Evolutionary conservation across 2,113 vertebrate genomes (phyloP).

Genomic region (Syngnathus typhle): DNA sequence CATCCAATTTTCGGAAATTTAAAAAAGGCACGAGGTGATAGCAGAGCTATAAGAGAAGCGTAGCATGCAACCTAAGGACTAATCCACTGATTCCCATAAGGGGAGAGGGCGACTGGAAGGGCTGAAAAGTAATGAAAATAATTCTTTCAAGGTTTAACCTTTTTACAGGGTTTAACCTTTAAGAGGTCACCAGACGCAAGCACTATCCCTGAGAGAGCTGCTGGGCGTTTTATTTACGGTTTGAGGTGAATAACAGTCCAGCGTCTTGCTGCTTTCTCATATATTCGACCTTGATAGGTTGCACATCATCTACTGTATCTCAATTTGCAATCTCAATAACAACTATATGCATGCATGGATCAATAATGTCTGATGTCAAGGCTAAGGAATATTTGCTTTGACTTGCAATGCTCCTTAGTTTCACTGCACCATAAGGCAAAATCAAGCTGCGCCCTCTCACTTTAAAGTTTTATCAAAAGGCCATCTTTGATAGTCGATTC

Average conservation of each 20-base stretch:
- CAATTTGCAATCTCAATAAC: no score
- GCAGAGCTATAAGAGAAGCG: conserved; percentile 27
- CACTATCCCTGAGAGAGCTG: conserved; percentile 50
- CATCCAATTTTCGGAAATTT: neutral
- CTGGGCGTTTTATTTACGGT: conserved; percentile 58
- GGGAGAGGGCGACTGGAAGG: conserved; percentile 42
- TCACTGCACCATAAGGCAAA: conserved; percentile 49
- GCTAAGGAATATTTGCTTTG: neutral
- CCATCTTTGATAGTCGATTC: conserved; percentile 55
- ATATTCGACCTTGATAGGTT: conserved; percentile 43
- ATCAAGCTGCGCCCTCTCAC: conserved; percentile 51
- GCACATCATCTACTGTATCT: no score
- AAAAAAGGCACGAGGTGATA: conserved; percentile 28
- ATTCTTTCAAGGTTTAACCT: conserved; percentile 57
- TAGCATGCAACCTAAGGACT: conserved; percentile 24
- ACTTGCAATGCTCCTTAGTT: conserved; percentile 37
- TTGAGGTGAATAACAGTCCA: conserved; percentile 49
- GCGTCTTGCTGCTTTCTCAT: conserved; percentile 29
- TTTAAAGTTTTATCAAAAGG: conserved; percentile 61
- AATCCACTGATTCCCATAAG: conserved; percentile 46
- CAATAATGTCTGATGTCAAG: neutral
- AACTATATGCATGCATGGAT: neutral
- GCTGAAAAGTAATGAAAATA: conserved; percentile 60
- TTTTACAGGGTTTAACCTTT: conserved; percentile 64
- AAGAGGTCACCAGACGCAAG: conserved; percentile 61